These are phyloP conservation scores for Sesamia inferens DNA, from an alignment of 2,888 invertebrate genomes.

Conservation along the genomic window DNA sequence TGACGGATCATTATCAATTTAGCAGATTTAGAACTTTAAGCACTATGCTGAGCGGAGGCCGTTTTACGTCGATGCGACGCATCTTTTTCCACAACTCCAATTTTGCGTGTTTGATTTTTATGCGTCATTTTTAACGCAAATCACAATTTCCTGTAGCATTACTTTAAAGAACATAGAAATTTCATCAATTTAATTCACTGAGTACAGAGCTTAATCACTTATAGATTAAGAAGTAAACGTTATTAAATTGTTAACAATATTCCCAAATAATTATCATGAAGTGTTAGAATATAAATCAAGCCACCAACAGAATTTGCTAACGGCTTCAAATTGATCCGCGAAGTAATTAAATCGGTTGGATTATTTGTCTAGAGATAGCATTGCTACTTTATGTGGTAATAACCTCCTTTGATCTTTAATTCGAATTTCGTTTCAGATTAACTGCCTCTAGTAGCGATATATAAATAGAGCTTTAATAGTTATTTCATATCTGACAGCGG, in stretches of 20 bases:
- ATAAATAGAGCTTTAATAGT: background rate
- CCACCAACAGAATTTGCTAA: constrained; percentile 36
- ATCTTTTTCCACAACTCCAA: too few relatives aligned
- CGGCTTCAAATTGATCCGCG: constrained; percentile 31
- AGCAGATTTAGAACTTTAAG: too few relatives aligned
- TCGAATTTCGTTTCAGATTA: constrained; percentile 1
- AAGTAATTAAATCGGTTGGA: constrained; percentile 46
- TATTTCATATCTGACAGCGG: background rate
- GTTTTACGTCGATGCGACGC: too few relatives aligned
- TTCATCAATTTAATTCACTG: background rate
- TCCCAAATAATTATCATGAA: constrained; percentile 28
- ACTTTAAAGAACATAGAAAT: too few relatives aligned
- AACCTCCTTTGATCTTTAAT: constrained; percentile 30
- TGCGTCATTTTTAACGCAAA: too few relatives aligned
- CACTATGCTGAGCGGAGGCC: too few relatives aligned
- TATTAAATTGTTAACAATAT: constrained; percentile 1
- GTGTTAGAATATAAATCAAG: constrained; percentile 32
- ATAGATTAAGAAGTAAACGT: background rate
- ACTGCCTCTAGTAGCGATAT: background rate
- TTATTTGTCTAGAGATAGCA: constrained; percentile 26
- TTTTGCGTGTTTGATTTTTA: too few relatives aligned
- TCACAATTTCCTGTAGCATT: too few relatives aligned
- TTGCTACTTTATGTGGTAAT: constrained; percentile 10
- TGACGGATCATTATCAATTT: too few relatives aligned
- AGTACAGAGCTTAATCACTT: background rate